A percentile compares a stretch with the other conserved stretches of the same genome.
These are phyloP conservation scores for Andrena dorsata DNA, from an alignment of 2,888 invertebrate genomes.

Conservation along the genomic window DNA sequence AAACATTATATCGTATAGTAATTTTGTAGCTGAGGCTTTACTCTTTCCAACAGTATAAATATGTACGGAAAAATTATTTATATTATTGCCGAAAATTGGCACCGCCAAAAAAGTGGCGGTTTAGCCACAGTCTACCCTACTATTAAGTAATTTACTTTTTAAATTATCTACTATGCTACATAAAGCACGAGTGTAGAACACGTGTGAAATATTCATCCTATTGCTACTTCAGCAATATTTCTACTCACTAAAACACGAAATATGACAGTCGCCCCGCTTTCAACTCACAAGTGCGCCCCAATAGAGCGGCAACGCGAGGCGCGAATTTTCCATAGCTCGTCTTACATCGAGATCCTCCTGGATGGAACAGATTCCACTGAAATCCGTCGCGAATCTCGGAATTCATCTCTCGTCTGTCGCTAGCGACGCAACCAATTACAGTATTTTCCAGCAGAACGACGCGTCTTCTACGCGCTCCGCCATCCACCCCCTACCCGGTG, in stretches of 20 bases:
- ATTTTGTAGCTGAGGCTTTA: too few relatives aligned
- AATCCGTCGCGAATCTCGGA: conserved; percentile 74
- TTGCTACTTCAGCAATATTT: background rate
- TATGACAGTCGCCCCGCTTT: background rate
- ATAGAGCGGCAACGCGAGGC: background rate
- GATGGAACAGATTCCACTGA: conserved; percentile 31
- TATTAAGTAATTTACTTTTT: too few relatives aligned
- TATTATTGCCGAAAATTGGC: too few relatives aligned
- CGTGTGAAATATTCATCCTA: too few relatives aligned
- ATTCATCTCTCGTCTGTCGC: conserved; percentile 75
- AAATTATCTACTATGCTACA: too few relatives aligned
- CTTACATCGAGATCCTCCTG: conserved; percentile 7
- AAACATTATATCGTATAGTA: too few relatives aligned
- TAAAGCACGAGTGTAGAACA: too few relatives aligned
- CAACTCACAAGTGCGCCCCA: background rate
- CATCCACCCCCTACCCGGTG: conserved; percentile 55
- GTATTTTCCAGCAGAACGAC: conserved; percentile 82
- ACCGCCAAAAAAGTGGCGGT: too few relatives aligned
- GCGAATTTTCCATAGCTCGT: background rate
- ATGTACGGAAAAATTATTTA: too few relatives aligned
- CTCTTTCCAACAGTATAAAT: too few relatives aligned
- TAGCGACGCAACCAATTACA: conserved; percentile 82
- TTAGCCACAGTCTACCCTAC: too few relatives aligned
- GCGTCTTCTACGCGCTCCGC: conserved; percentile 71
- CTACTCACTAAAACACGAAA: too few relatives aligned